phyloP scores from a whole-genome alignment of 2,888 invertebrate genomes.

The Lissonota sp. region DNA sequence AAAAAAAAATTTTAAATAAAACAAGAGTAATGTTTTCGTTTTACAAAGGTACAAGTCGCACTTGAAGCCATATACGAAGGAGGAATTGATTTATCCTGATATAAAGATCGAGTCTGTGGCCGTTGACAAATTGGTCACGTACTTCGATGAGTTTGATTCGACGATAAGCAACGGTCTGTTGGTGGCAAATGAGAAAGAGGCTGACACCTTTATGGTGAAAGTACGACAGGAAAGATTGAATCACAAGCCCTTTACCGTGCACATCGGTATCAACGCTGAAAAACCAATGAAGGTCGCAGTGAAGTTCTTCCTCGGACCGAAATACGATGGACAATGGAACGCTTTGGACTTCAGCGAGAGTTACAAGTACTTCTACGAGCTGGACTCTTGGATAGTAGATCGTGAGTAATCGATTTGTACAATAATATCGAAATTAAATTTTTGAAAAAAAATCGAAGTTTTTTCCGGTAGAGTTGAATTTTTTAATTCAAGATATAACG shows the following conservation, averaged over 20 bases:
- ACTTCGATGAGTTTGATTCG: constrained; percentile 88
- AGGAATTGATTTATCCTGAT: constrained; percentile 87
- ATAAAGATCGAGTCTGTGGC: constrained; percentile 87
- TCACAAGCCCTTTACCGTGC: constrained; percentile 88
- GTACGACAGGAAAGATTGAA: constrained; percentile 89
- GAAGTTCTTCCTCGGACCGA: constrained; percentile 89
- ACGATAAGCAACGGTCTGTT: constrained; percentile 87
- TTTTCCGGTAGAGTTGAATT: too few relatives aligned
- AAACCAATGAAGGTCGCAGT: constrained; percentile 86
- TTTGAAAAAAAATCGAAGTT: too few relatives aligned
- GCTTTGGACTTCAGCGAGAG: constrained; percentile 85
- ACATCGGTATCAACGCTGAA: constrained; percentile 87
- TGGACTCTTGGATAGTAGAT: constrained; percentile 84
- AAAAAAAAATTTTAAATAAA: not conserved
- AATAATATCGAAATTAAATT: too few relatives aligned
- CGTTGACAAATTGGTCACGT: constrained; percentile 88
- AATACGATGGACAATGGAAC: constrained; percentile 86
- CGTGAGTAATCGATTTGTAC: constrained; percentile 73
- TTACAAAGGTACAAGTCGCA: constrained; percentile 86
- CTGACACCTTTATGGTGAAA: constrained; percentile 84
- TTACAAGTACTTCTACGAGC: constrained; percentile 86
- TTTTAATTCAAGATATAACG: too few relatives aligned
- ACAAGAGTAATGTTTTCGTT: not conserved
- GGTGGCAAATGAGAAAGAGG: constrained; percentile 82
- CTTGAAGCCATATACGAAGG: constrained; percentile 87